Percentiles rank a stretch among this genome's conserved stretches.
Conservation (phyloP, 2,797 vertebrate genomes). For the Acanthurus lineatus region DNA sequence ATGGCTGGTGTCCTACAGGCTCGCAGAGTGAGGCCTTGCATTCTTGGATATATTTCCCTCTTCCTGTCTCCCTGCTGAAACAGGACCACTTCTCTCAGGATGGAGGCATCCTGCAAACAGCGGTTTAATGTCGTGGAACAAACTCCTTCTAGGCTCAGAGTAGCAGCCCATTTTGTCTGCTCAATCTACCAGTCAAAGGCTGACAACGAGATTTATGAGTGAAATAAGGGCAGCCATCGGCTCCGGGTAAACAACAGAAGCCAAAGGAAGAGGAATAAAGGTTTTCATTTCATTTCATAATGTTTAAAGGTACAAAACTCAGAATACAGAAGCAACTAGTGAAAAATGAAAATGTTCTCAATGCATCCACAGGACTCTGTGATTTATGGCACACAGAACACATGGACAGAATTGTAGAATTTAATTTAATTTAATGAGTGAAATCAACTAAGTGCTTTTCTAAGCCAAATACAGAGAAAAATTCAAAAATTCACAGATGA, state of each 20-base stretch:
- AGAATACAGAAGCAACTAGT: slow-evolving; percentile 24
- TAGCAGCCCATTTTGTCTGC: slow-evolving; percentile 74
- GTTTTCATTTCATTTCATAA: slow-evolving; percentile 49
- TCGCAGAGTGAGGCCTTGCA: slow-evolving; percentile 7
- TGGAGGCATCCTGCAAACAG: slow-evolving; percentile 67
- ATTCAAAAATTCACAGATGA: too few species aligned
- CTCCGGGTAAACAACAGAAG: slow-evolving; percentile 70
- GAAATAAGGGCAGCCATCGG: slow-evolving; percentile 74
- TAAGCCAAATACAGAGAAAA: too few species aligned
- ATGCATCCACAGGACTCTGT: slow-evolving; percentile 14
- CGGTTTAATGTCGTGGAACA: slow-evolving; percentile 84
- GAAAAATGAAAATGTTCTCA: slow-evolving; percentile 9
- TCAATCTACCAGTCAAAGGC: slow-evolving; percentile 77
- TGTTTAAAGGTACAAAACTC: slow-evolving; percentile 39
- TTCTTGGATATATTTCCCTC: slow-evolving; percentile 39
- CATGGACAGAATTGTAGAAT: too few species aligned
- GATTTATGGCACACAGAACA: too few species aligned
- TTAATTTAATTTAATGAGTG: too few species aligned
- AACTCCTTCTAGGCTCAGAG: slow-evolving; percentile 76
- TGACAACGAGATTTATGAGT: slow-evolving; percentile 80
- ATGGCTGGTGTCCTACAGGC: slow-evolving; percentile 16
- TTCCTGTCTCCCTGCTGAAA: slow-evolving; percentile 43
- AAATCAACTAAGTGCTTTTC: too few species aligned
- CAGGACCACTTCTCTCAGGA: slow-evolving; percentile 55
- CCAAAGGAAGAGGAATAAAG: slow-evolving; percentile 55